These are phyloP conservation scores for Drosophila bocki DNA, from an alignment of 1,140 invertebrate species.

Conservation along the genomic window DNA sequence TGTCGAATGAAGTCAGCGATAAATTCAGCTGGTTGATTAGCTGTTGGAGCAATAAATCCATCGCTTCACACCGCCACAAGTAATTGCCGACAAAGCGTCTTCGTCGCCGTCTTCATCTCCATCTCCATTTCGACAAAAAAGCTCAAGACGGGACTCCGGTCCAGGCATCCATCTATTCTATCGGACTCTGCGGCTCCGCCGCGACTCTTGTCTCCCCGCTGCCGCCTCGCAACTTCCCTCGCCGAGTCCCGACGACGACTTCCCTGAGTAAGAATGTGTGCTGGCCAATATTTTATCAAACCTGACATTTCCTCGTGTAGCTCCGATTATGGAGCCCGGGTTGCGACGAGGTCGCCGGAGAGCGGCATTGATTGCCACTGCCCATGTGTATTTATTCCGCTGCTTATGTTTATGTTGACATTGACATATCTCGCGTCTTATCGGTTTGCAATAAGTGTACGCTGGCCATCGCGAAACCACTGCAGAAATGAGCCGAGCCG, in stretches of 20 bases:
- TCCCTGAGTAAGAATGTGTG: slow-evolving; percentile 66
- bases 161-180: slow-evolving; percentile 19
- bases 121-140: slow-evolving; percentile 45
- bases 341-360: slow-evolving; percentile 38
- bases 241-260: slow-evolving; percentile 4
- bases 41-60: slow-evolving; percentile 75
- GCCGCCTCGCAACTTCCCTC: slow-evolving; percentile 20
- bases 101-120: slow-evolving; percentile 53
- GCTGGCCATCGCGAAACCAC: slow-evolving; percentile 36
- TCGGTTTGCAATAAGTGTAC: slow-evolving; percentile 63
- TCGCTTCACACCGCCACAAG: slow-evolving; percentile 72
- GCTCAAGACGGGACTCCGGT: slow-evolving; percentile 30
- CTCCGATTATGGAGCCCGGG: slow-evolving; percentile 62
- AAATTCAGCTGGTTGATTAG: slow-evolving; percentile 79
- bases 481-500: slow-evolving; percentile 23
- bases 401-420: slow-evolving; percentile 70
- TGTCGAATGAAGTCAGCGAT: slow-evolving; percentile 75
- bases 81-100: slow-evolving; percentile 74
- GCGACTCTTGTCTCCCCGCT: slow-evolving; percentile 6
- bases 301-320: slow-evolving; percentile 73
- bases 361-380: slow-evolving; percentile 46
- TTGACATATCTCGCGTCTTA: slow-evolving; percentile 69
- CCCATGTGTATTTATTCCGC: slow-evolving; percentile 66
- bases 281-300: slow-evolving; percentile 77
- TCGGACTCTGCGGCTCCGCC: slow-evolving; percentile 9